Base-by-base conservation (phyloP, 2,113 vertebrate species). In the Camarhynchus parvulus region DNA sequence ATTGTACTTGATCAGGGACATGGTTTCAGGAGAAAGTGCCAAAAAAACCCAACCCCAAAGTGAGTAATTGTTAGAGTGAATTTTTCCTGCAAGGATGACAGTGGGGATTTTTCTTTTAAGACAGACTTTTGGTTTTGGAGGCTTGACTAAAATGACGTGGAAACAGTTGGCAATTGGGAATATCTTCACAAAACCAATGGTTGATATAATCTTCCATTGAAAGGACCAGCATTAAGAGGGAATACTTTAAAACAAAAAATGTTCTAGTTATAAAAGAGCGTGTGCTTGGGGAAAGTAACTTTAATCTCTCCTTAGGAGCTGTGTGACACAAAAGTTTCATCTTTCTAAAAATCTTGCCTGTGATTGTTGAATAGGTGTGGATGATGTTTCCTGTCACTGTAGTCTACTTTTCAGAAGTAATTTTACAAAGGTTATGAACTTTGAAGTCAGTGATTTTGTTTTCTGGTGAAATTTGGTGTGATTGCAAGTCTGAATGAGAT, bases 11-110 rank as follows among this genome's bases (percentile, higher is more conserved):
- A 24, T 70, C 21, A 82, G 37, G 21, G 39, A 15, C 21, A 5
- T 31, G 72, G 28, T 77, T 92, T 94, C 76, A 75, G 66, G 83
- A 76, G 64, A 81, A 92, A 70, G 41, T 84, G 69, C 16, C 9
- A 42, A 74, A 83, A 81, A 87, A 64, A 1, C 9, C 30, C 61
- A 69, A 2, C 22, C 37, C 28, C 41, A 18, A 69, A 72, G 39
- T 74, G 80, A 95, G 72, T 88, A 93, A 88, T 93, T 76, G 25
- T 67, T 73, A 39, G 35, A 78, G 30, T 53, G 44, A 70, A 2
- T 56, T 86, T 88, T 90, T 61, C 35, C 50, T 81, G 35, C 42
- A 73, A 70, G 39, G 61, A 41, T 67, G 37, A 39, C n/a, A 73
- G 27, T 92, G 53, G 39, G 16, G 16, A 41, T 24, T 84, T 74